These are phyloP conservation scores for Orius insidiosus DNA, from an alignment of 1,140 invertebrate genomes.

Conservation along the genomic window DNA sequence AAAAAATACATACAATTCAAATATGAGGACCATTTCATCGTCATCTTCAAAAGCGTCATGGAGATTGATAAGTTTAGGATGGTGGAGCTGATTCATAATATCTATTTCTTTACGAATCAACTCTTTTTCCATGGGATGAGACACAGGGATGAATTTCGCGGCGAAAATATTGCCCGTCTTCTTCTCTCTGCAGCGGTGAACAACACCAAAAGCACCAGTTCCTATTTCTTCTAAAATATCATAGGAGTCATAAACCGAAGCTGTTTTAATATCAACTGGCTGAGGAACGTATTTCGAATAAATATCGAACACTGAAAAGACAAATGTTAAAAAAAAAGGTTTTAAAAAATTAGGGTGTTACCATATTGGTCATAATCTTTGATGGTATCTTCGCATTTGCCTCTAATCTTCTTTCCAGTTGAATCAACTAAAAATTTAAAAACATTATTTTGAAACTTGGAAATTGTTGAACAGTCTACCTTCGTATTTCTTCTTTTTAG, in stretches of 20 bases:
- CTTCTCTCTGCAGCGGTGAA: conserved; percentile 90
- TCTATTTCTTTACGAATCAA: conserved; percentile 96
- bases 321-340: conserved; percentile 11
- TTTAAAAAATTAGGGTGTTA: conserved; percentile 21
- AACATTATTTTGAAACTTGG: conserved; percentile 10
- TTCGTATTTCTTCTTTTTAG: conserved; percentile 58
- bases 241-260: conserved; percentile 93
- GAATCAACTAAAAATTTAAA: conserved; percentile 50
- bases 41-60: conserved; percentile 99
- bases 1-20: conserved; percentile 96
- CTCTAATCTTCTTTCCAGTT: conserved; percentile 80
- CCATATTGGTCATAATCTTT: conserved; percentile 92
- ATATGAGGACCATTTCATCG: conserved; percentile 97
- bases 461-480: conserved; percentile 20
- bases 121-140: conserved; percentile 89
- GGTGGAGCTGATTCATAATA: conserved; percentile 97
- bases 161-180: conserved; percentile 94
- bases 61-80: conserved; percentile 91
- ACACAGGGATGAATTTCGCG: conserved; percentile 96
- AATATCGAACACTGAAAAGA: conserved; percentile 70
- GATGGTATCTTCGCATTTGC: conserved; percentile 72
- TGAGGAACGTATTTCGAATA: conserved; percentile 94
- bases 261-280: conserved; percentile 86
- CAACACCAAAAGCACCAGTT: conserved; percentile 96
- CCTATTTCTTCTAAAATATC: conserved; percentile 99